phyloP scores from a whole-genome alignment of 2,888 invertebrate species.

The Operophtera brumata region DNA sequence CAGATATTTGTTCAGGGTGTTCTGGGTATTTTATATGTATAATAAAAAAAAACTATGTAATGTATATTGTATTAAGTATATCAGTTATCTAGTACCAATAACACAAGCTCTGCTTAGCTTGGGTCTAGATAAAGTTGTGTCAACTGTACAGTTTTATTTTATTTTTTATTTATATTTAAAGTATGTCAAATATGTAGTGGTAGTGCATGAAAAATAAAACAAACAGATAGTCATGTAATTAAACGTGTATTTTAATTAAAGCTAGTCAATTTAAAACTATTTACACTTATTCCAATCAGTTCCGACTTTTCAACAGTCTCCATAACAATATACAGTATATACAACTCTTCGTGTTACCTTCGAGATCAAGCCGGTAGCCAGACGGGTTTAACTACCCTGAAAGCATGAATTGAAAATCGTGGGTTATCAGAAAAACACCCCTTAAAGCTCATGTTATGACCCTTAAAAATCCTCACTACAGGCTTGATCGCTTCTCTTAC shows the following conservation, averaged over 20 bases:
- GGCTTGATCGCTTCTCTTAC: slow-evolving; percentile 11
- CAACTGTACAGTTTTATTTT: too few relatives aligned
- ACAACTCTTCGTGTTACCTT: slow-evolving; percentile 31
- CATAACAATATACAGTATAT: slow-evolving; percentile 52
- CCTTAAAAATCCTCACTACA: slow-evolving; percentile 1
- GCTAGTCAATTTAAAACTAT: slow-evolving; percentile 58
- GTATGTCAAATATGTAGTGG: background rate
- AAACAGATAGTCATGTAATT: slow-evolving; percentile 38
- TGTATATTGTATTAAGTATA: too few relatives aligned
- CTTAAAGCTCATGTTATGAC: background rate
- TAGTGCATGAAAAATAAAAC: slow-evolving; percentile 22
- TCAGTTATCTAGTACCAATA: too few relatives aligned
- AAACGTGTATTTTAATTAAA: slow-evolving; percentile 55
- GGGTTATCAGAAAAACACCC: background rate
- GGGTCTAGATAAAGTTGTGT: too few relatives aligned
- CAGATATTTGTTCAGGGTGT: too few relatives aligned
- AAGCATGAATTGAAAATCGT: background rate
- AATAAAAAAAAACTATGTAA: too few relatives aligned
- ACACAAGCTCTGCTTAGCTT: too few relatives aligned
- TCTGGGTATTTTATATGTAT: too few relatives aligned
- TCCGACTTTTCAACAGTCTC: slow-evolving; percentile 65
- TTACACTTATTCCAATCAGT: slow-evolving; percentile 77
- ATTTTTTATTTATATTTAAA: too few relatives aligned
- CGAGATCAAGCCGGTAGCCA: slow-evolving; percentile 2
- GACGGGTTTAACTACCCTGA: background rate